A percentile compares a stretch with the other conserved stretches of the same genome.
Evolutionary conservation across 2,888 invertebrate genomes (phyloP).

Genomic region (Spicauda simplicius): DNA sequence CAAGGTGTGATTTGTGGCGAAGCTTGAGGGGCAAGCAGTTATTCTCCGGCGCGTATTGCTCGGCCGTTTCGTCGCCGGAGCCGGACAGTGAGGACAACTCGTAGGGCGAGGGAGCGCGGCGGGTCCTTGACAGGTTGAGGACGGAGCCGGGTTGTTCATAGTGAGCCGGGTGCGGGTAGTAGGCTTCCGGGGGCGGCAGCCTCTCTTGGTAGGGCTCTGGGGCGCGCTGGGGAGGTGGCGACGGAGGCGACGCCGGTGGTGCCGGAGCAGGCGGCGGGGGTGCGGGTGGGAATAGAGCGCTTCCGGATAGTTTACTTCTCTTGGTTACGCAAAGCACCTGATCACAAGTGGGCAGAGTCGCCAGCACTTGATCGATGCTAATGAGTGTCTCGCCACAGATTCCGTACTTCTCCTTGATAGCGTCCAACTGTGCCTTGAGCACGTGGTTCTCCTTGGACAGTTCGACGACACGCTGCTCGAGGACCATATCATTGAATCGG

Average conservation of each 20-base stretch:
- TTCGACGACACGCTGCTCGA: slow-evolving; percentile 97
- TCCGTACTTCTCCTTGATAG: slow-evolving; percentile 96
- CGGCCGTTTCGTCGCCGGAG: slow-evolving; percentile 80
- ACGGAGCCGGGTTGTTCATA: slow-evolving; percentile 87
- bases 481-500: slow-evolving; percentile 97
- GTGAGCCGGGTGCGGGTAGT: slow-evolving; percentile 83
- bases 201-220: slow-evolving; percentile 79
- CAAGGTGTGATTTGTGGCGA: slow-evolving; percentile 95
- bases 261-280: slow-evolving; percentile 81
- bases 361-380: slow-evolving; percentile 94
- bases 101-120: slow-evolving; percentile 90
- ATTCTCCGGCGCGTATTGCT: slow-evolving; percentile 86
- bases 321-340: slow-evolving; percentile 94
- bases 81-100: slow-evolving; percentile 91
- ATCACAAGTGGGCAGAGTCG: slow-evolving; percentile 93
- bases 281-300: slow-evolving; percentile 83
- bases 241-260: slow-evolving; percentile 77
- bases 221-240: slow-evolving; percentile 84
- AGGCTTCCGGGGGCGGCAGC: slow-evolving; percentile 75
- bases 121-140: slow-evolving; percentile 88
- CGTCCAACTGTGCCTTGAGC: slow-evolving; percentile 95
- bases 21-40: slow-evolving; percentile 95
- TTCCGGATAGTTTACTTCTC: slow-evolving; percentile 82
- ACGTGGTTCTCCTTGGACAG: slow-evolving; percentile 98
- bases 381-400: slow-evolving; percentile 94